Conservation (phyloP, 1,140 invertebrate genomes). For the Neodiprion pinetum region DNA sequence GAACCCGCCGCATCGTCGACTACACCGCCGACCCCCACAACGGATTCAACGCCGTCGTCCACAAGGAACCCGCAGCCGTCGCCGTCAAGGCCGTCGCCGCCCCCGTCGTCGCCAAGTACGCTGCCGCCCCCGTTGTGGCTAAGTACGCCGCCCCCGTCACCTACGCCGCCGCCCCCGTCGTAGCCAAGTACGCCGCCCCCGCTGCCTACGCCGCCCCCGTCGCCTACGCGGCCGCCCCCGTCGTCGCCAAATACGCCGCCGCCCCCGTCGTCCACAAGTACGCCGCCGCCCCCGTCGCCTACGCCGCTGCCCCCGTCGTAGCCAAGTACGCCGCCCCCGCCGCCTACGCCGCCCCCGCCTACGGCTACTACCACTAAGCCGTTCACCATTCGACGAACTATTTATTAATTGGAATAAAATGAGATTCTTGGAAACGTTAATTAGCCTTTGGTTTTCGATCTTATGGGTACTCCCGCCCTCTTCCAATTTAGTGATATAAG, state of each 20-base stretch:
- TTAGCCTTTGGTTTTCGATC: neutral
- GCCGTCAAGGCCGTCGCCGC: conserved; percentile 35
- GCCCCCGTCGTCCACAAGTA: conserved; percentile 40
- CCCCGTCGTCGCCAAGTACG: conserved; percentile 33
- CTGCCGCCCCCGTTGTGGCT: neutral
- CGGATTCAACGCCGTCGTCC: conserved; percentile 59
- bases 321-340: conserved; percentile 22
- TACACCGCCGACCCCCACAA: conserved; percentile 58
- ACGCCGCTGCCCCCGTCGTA: conserved; percentile 13
- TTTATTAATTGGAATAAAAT: neutral
- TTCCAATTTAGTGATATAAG: no score
- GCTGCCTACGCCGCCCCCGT: conserved; percentile 6
- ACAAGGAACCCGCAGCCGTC: conserved; percentile 37
- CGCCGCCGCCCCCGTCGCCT: conserved; percentile 23
- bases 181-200: conserved; percentile 20
- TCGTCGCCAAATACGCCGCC: conserved; percentile 1
- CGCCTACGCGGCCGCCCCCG: conserved; percentile 10
- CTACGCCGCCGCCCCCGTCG: conserved; percentile 28
- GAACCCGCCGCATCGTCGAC: conserved; percentile 57
- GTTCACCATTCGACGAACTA: neutral
- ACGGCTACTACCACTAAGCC: conserved; percentile 19
- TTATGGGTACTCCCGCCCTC: neutral
- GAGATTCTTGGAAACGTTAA: neutral
- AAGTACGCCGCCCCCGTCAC: neutral
- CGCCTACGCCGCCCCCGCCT: conserved; percentile 19